Conservation (phyloP, 2,888 invertebrate genomes). For the Melanophora roralis region DNA sequence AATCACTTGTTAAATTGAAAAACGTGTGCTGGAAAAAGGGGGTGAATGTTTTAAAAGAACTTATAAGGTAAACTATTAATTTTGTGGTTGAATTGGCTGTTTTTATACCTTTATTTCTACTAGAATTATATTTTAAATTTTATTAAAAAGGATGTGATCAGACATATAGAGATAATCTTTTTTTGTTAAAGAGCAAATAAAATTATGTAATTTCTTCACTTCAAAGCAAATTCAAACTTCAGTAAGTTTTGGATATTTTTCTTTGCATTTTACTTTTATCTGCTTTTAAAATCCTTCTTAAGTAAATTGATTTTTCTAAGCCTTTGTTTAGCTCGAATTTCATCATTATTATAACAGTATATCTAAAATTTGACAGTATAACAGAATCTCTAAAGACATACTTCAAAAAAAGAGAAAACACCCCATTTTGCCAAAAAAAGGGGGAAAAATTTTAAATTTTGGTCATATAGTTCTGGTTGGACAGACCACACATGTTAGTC, state of each 20-base stretch:
- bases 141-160: too few species aligned
- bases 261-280: constrained; percentile 4
- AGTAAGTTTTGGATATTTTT: constrained; percentile 1
- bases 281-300: constrained; percentile 11
- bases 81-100: constrained; percentile 51
- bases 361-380: constrained; percentile 30
- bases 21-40: constrained; percentile 41
- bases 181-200: background rate
- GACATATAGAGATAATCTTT: background rate
- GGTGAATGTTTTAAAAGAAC: background rate
- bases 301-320: constrained; percentile 37
- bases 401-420: background rate
- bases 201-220: too few species aligned
- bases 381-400: background rate
- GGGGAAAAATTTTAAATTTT: too few species aligned
- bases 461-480: too few species aligned
- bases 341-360: constrained; percentile 5
- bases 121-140: too few species aligned
- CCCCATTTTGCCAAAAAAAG: background rate
- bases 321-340: constrained; percentile 35
- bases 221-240: constrained; percentile 29
- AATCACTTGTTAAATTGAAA: constrained; percentile 59
- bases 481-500: too few species aligned
- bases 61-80: constrained; percentile 55
- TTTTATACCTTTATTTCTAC: too few species aligned